Percentiles rank a stretch among this genome's conserved stretches.
These are phyloP conservation scores for Glossophaga mutica DNA, from an alignment of 2,797 vertebrate species.

Conservation along the genomic window DNA sequence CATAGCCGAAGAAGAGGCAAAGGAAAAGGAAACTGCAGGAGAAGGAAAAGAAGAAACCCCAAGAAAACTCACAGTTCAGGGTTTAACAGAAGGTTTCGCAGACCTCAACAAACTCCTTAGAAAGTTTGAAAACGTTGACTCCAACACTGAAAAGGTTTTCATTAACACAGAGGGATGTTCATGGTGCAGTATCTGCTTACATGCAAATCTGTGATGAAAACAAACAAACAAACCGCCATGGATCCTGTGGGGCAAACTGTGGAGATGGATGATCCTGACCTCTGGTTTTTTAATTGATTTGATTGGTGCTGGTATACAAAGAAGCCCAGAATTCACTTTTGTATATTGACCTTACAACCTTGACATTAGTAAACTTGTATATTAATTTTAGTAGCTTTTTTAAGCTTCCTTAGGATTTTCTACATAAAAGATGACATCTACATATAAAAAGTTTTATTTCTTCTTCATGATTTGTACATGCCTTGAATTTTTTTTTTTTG, in stretches of 20 bases:
- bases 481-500: neutral
- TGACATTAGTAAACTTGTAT: too few species aligned
- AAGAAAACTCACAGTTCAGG: neutral
- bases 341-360: too few species aligned
- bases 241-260: neutral
- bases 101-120: neutral
- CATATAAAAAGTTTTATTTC: neutral
- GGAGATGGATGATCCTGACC: neutral
- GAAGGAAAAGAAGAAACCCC: neutral
- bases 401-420: too few species aligned
- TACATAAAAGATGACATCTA: neutral
- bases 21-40: neutral
- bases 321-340: neutral
- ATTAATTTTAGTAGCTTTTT: too few species aligned
- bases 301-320: neutral
- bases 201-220: too few species aligned
- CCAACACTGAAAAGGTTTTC: neutral
- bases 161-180: neutral
- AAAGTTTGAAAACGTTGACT: neutral
- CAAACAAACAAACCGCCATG: too few species aligned
- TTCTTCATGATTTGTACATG: neutral
- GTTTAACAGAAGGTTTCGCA: neutral
- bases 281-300: neutral
- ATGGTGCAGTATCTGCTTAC: too few species aligned
- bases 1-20: neutral